phyloP scores from a whole-genome alignment of 2,888 invertebrate species.

The Protodeltote pygarga region DNA sequence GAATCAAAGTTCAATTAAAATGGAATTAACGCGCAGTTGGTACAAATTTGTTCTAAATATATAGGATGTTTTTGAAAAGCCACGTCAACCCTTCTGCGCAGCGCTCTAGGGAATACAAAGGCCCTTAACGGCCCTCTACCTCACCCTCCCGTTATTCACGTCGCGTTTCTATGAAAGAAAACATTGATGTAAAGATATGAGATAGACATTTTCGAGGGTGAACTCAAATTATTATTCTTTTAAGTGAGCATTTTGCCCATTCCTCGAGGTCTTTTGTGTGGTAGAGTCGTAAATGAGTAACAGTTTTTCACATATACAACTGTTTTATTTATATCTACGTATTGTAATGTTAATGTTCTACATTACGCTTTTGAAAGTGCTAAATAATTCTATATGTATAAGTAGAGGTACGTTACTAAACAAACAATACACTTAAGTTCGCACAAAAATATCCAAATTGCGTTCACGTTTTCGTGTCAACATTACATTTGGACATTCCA shows the following conservation, averaged over 20 bases:
- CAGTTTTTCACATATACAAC: constrained; percentile 24
- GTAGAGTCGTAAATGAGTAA: constrained; percentile 49
- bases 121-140: constrained; percentile 59
- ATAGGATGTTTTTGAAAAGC: constrained; percentile 42
- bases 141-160: constrained; percentile 64
- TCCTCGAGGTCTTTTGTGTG: constrained; percentile 53
- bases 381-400: constrained; percentile 28
- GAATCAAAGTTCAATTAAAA: constrained; percentile 62
- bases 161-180: constrained; percentile 75
- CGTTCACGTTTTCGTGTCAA: constrained; percentile 64
- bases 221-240: constrained; percentile 65
- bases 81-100: constrained; percentile 72
- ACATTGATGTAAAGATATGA: constrained; percentile 74
- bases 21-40: constrained; percentile 48
- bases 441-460: constrained; percentile 57
- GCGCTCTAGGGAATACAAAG: constrained; percentile 63
- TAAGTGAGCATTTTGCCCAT: constrained; percentile 55
- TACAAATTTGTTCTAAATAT: constrained; percentile 25
- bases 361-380: constrained; percentile 17
- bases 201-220: constrained; percentile 61
- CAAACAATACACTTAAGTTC: constrained; percentile 46
- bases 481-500: constrained; percentile 65
- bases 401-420: constrained; percentile 15
- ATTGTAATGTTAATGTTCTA: constrained; percentile 23
- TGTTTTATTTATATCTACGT: constrained; percentile 7